Evolutionary conservation across 2,888 invertebrate genomes (phyloP).

Genomic region (Bellardia bayeri): DNA sequence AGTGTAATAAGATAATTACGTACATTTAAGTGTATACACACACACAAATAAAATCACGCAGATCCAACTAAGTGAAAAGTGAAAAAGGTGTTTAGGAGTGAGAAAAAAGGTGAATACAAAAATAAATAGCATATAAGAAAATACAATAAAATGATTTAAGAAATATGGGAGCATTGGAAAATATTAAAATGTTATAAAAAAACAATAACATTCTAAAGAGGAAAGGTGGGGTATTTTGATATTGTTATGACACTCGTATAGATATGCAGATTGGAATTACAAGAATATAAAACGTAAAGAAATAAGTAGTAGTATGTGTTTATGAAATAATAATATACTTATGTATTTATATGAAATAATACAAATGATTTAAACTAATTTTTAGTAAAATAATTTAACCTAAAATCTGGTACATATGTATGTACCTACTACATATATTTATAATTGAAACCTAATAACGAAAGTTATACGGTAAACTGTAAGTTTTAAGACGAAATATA

Average conservation of each 20-base stretch:
- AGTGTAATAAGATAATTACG: constrained; percentile 31
- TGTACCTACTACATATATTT: too few species aligned
- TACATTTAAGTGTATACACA: constrained; percentile 26
- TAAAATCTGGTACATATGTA: background rate
- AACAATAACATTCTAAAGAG: background rate
- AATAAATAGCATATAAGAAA: constrained; percentile 40
- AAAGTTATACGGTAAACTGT: background rate
- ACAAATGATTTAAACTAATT: too few species aligned
- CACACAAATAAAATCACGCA: constrained; percentile 42
- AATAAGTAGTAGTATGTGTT: too few species aligned
- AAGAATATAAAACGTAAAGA: too few species aligned
- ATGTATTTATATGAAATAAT: too few species aligned
- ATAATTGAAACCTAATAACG: background rate
- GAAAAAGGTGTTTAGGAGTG: constrained; percentile 46
- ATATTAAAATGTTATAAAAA: background rate
- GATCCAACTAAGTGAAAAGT: constrained; percentile 30
- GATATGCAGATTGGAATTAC: background rate
- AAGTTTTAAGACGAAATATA: background rate
- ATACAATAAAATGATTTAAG: constrained; percentile 25
- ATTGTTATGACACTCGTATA: background rate
- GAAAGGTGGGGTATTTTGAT: background rate
- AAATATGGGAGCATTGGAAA: constrained; percentile 1
- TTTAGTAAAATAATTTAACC: too few species aligned
- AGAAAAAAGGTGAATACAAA: constrained; percentile 70
- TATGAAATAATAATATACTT: too few species aligned